A percentile compares a stretch with the other conserved stretches of the same genome.
Evolutionary conservation across 2,888 invertebrate genomes (phyloP).

Genomic region (Pediacus dermestoides): DNA sequence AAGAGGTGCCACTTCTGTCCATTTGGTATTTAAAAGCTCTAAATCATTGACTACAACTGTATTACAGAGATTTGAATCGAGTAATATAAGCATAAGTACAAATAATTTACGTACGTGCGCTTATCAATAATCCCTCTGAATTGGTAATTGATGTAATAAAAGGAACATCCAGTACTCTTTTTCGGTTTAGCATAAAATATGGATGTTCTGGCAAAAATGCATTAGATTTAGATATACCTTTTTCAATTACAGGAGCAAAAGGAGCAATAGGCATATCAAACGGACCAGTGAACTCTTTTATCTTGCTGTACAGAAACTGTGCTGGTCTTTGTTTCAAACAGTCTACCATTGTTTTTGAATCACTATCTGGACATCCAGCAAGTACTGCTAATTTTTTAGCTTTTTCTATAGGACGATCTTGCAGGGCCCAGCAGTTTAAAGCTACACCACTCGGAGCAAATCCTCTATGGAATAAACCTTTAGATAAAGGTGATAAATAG

Average conservation of each 20-base stretch:
- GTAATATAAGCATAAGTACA: too few species aligned
- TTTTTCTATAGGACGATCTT: conserved; percentile 30
- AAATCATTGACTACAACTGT: too few species aligned
- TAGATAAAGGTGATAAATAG: conserved; percentile 60
- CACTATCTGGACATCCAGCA: conserved; percentile 35
- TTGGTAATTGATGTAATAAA: neutral
- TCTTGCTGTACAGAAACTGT: conserved; percentile 29
- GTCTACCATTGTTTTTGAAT: conserved; percentile 30
- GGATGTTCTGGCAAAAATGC: conserved; percentile 41
- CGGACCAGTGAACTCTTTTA: too few species aligned
- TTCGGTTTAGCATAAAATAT: conserved; percentile 27
- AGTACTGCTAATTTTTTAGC: conserved; percentile 30
- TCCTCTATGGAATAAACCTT: conserved; percentile 48
- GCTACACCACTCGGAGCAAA: conserved; percentile 41
- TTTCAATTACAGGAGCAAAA: conserved; percentile 37
- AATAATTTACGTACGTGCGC: too few species aligned
- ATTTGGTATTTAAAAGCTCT: conserved; percentile 17
- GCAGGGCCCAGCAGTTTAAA: conserved; percentile 34
- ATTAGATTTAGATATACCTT: conserved; percentile 9
- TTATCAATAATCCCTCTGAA: neutral
- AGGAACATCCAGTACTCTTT: conserved; percentile 2
- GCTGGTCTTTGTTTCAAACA: conserved; percentile 37
- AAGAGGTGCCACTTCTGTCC: conserved; percentile 23
- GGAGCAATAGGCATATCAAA: conserved; percentile 35
- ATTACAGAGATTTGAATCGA: too few species aligned